Base-by-base conservation (phyloP, 2,888 invertebrate genomes). In the Gonocerus acuteangulatus region DNA sequence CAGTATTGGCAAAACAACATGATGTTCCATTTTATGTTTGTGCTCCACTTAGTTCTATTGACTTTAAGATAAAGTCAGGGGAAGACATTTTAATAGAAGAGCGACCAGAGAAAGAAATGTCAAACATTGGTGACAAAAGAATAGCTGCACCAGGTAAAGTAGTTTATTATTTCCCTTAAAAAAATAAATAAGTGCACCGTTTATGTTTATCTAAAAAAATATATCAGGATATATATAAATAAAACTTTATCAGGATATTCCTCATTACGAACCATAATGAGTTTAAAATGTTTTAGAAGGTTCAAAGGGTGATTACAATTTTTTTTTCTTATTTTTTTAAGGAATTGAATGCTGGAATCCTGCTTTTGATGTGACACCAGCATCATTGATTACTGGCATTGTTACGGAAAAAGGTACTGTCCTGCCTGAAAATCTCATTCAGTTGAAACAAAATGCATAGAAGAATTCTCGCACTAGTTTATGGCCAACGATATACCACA, bases 291-390 rank as follows among this genome's bases (percentile, higher is more conserved):
- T n/a, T n/a, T n/a, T n/a, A n/a, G n/a, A n/a, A n/a, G n/a, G n/a
- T n/a, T n/a, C n/a, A n/a, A n/a, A n/a, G n/a, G n/a, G n/a, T n/a
- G n/a, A n/a, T n/a, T n/a, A n/a, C n/a, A n/a, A n/a, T n/a, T 27
- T 27, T 27, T 27, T 27, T 6, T 27, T 27, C 9, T 27, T 27
- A 65, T 65, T 69, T 65, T 65, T 79, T 78, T 52, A 75, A 86
- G 91, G 91, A 59, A 92, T 95, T 59, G 80, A 81, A 58, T 95
- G 93, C 73, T 99, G 96, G 96, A 97, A 99, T 79, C 97, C 97
- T 54, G 91, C 96, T 0, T 99, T 99, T 75, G 99, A 99, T 76
- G 89, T 99, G 0, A 97, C 99, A 2, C 97, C 97, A 22, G 91
- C 92, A 0, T 77, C 80, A 16, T 80, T 99, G 32, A 96, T 99